Conservation (phyloP, 2,888 invertebrate species). For the Acronicta alni region DNA sequence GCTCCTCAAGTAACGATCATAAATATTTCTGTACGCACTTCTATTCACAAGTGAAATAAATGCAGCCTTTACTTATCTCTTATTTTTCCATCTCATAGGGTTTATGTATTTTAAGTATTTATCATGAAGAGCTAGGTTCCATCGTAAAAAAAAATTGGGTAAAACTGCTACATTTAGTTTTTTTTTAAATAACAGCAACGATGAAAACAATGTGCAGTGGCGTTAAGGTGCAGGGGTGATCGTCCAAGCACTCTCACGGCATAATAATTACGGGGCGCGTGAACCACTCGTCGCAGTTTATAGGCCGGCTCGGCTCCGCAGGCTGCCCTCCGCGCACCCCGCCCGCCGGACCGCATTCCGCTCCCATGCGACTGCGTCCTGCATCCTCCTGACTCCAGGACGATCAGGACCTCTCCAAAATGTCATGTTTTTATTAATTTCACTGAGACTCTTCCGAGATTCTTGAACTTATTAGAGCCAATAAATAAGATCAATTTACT, state of each 20-base stretch:
- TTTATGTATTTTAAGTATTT: too few species aligned
- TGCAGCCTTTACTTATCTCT: slow-evolving; percentile 22
- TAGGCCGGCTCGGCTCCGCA: slow-evolving; percentile 74
- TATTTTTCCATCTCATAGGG: slow-evolving; percentile 1
- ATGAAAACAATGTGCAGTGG: slow-evolving; percentile 73
- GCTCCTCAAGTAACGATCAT: slow-evolving; percentile 30
- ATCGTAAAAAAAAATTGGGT: not conserved
- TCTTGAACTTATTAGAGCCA: slow-evolving; percentile 16
- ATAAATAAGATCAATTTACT: too few species aligned
- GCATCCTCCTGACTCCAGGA: slow-evolving; percentile 73
- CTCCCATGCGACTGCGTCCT: slow-evolving; percentile 87
- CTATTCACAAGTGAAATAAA: slow-evolving; percentile 40
- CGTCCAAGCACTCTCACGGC: slow-evolving; percentile 82
- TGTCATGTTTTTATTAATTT: slow-evolving; percentile 82
- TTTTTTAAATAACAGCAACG: slow-evolving; percentile 53
- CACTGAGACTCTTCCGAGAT: slow-evolving; percentile 48
- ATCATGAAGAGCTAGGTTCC: too few species aligned
- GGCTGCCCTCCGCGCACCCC: slow-evolving; percentile 58
- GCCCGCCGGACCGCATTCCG: slow-evolving; percentile 87
- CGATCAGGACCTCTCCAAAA: slow-evolving; percentile 76
- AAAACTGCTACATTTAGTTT: not conserved
- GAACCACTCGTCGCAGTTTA: slow-evolving; percentile 75
- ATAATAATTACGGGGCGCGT: slow-evolving; percentile 75
- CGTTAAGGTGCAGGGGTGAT: slow-evolving; percentile 76
- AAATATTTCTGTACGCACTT: slow-evolving; percentile 43